Percentiles rank a stretch among this genome's conserved stretches.
These are phyloP conservation scores for Erebia aethiops DNA, from an alignment of 2,888 invertebrate species.

Conservation along the genomic window DNA sequence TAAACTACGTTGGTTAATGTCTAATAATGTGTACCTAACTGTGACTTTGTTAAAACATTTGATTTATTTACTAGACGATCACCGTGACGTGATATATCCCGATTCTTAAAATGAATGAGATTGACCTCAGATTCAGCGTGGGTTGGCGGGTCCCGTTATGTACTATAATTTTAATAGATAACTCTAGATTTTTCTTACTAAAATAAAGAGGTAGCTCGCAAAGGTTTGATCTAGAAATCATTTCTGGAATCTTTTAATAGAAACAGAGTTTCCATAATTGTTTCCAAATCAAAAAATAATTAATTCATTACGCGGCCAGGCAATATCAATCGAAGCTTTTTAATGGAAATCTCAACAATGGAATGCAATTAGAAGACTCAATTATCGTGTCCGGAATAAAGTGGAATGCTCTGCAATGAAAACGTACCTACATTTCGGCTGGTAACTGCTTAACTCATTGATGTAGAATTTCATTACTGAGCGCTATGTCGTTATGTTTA, in stretches of 20 bases:
- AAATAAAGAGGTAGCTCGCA: too few relatives aligned
- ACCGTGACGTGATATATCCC: too few relatives aligned
- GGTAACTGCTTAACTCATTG: conserved; percentile 6
- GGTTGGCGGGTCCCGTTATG: too few relatives aligned
- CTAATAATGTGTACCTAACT: background rate
- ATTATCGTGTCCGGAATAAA: conserved; percentile 27
- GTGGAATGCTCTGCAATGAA: conserved; percentile 25
- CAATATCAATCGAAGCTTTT: conserved; percentile 6
- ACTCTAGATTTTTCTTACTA: too few relatives aligned
- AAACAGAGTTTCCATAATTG: too few relatives aligned
- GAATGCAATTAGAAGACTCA: conserved; percentile 29
- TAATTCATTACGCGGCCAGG: conserved; percentile 12
- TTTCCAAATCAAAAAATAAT: conserved; percentile 13
- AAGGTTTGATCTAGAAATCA: too few relatives aligned
- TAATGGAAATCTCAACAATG: conserved; percentile 31
- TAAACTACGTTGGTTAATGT: conserved; percentile 6
- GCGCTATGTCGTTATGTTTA: conserved; percentile 14
- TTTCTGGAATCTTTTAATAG: too few relatives aligned
- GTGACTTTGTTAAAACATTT: background rate
- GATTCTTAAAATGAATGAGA: too few relatives aligned
- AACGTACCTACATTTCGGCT: conserved; percentile 14
- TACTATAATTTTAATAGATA: too few relatives aligned
- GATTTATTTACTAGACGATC: too few relatives aligned
- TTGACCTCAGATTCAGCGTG: too few relatives aligned
- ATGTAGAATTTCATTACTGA: background rate